These are phyloP conservation scores for Cossypha dichroa DNA, from an alignment of 2,797 vertebrate genomes.

Conservation along the genomic window DNA sequence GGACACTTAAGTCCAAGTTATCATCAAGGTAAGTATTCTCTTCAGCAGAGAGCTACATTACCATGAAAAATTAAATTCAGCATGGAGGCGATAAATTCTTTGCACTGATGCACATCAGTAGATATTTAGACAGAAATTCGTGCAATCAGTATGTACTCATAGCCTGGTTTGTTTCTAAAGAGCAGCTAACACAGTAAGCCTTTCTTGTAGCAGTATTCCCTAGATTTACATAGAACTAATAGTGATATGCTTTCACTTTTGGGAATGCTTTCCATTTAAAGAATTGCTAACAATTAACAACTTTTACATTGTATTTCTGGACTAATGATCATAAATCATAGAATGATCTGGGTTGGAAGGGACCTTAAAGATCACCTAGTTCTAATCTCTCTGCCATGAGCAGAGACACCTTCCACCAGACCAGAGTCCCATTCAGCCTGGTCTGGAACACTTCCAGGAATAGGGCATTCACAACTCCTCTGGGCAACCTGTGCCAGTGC, in stretches of 20 bases:
- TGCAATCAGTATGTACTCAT: not conserved
- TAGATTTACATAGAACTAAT: not conserved
- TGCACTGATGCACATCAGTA: not conserved
- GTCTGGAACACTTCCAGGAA: not conserved
- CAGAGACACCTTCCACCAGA: not conserved
- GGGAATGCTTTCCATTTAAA: not conserved
- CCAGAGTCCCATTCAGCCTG: not conserved
- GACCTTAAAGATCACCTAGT: not conserved
- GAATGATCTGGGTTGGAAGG: not conserved
- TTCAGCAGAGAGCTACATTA: not conserved
- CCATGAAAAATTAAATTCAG: not conserved
- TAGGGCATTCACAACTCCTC: not conserved
- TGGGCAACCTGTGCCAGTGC: not conserved
- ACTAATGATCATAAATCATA: not conserved
- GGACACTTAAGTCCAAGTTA: not conserved
- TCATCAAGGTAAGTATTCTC: not conserved
- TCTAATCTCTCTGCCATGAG: not conserved
- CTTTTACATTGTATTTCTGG: not conserved
- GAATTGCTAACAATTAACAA: not conserved
- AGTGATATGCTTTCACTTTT: not conserved
- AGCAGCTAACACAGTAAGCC: not conserved
- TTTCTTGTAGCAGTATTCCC: not conserved
- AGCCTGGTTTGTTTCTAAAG: not conserved
- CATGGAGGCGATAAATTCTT: not conserved
- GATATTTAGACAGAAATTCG: not conserved